These are phyloP conservation scores for Acanthochromis polyacanthus DNA, from an alignment of 2,113 vertebrate genomes.

Conservation along the genomic window DNA sequence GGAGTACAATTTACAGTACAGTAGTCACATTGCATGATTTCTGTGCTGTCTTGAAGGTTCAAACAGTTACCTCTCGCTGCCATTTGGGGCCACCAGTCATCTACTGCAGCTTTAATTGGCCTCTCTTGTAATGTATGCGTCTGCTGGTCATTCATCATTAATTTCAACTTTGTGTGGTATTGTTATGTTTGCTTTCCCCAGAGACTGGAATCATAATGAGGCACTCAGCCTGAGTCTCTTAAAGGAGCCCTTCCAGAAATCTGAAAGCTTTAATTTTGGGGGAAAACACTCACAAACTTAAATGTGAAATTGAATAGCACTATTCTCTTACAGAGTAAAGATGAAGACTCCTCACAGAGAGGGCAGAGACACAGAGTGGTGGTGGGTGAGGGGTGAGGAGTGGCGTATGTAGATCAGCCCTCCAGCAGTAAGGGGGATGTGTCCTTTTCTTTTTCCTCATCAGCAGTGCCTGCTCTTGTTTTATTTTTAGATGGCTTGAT, in stretches of 20 bases:
- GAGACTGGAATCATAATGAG: neutral
- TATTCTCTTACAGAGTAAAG: constrained; percentile 30
- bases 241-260: neutral
- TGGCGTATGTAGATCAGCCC: constrained; percentile 66
- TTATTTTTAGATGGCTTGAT: constrained; percentile 72
- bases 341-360: constrained; percentile 31
- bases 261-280: constrained; percentile 8
- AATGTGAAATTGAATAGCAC: constrained; percentile 55
- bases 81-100: neutral
- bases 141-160: neutral
- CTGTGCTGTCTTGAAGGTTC: neutral
- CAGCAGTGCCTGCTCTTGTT: constrained; percentile 55
- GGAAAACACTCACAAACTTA: constrained; percentile 3
- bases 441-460: constrained; percentile 61
- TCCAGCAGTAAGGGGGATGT: constrained; percentile 46
- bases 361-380: neutral
- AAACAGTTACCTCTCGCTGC: constrained; percentile 7
- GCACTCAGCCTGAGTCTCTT: neutral
- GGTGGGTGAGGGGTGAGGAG: constrained; percentile 24
- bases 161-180: neutral
- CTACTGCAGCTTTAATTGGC: constrained; percentile 8
- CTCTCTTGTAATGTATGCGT: neutral
- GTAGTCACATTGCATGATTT: constrained; percentile 9
- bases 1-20: constrained; percentile 13
- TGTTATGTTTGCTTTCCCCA: neutral